Evolutionary conservation across 2,888 invertebrate species (phyloP).

Genomic region (Neocrepidodera transversa): DNA sequence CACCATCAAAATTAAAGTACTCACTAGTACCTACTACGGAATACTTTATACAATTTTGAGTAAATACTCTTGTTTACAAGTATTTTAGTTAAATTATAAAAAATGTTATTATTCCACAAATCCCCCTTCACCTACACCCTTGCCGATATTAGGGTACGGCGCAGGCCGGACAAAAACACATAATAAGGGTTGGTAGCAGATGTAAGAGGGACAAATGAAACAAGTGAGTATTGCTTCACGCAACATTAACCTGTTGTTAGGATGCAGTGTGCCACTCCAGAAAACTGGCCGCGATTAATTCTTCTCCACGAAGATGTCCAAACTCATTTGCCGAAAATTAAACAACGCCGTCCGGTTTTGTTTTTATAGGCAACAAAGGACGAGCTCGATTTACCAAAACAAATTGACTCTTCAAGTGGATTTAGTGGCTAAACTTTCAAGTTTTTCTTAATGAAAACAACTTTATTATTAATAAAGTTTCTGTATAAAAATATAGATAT

Average conservation of each 20-base stretch:
- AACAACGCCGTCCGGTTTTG: slow-evolving; percentile 37
- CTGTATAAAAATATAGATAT: too few species aligned
- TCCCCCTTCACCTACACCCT: background rate
- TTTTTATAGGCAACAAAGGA: slow-evolving; percentile 27
- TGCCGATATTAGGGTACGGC: slow-evolving; percentile 14
- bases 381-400: slow-evolving; percentile 17
- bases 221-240: slow-evolving; percentile 57
- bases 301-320: slow-evolving; percentile 47
- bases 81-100: too few species aligned
- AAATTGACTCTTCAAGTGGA: slow-evolving; percentile 18
- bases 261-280: slow-evolving; percentile 50
- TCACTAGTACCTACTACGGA: too few species aligned
- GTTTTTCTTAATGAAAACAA: background rate
- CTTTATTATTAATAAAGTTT: background rate
- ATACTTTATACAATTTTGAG: too few species aligned
- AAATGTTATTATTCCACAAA: slow-evolving; percentile 3
- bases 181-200: slow-evolving; percentile 38
- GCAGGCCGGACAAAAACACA: slow-evolving; percentile 36
- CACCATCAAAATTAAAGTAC: too few species aligned
- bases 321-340: slow-evolving; percentile 49
- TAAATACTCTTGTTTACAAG: too few species aligned
- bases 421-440: background rate
- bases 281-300: slow-evolving; percentile 55
- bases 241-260: slow-evolving; percentile 60
- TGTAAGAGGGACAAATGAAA: slow-evolving; percentile 55